Conservation (phyloP, 2,888 invertebrate genomes). For the Oscheius sp. region DNA sequence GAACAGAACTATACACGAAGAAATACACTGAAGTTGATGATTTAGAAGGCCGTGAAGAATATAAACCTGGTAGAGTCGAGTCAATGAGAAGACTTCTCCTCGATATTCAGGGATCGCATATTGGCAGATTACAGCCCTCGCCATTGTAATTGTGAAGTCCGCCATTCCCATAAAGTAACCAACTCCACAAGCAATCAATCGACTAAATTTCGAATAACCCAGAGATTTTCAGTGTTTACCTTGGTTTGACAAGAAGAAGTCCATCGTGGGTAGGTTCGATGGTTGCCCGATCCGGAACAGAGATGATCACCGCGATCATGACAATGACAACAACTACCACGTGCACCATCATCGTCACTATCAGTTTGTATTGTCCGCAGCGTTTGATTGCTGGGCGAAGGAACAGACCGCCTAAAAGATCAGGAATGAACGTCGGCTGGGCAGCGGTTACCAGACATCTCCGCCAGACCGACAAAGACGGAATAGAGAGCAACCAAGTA, state of each 20-base stretch:
- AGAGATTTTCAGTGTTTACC: not conserved
- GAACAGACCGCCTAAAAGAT: slow-evolving; percentile 26
- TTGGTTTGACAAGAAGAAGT: slow-evolving; percentile 5
- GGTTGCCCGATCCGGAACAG: slow-evolving; percentile 48
- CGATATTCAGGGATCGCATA: slow-evolving; percentile 52
- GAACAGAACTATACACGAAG: slow-evolving; percentile 47
- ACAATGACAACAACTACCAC: slow-evolving; percentile 31
- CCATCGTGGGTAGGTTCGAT: slow-evolving; percentile 36
- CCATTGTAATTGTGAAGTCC: slow-evolving; percentile 56
- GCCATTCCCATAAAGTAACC: slow-evolving; percentile 56
- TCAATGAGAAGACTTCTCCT: slow-evolving; percentile 56
- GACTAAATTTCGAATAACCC: slow-evolving; percentile 33
- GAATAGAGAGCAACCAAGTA: slow-evolving; percentile 49
- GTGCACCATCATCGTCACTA: slow-evolving; percentile 46
- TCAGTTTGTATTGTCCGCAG: slow-evolving; percentile 46
- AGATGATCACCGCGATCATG: slow-evolving; percentile 35
- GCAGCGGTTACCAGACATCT: slow-evolving; percentile 35
- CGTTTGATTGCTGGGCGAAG: slow-evolving; percentile 42
- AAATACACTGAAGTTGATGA: slow-evolving; percentile 41
- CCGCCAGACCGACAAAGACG: slow-evolving; percentile 44
- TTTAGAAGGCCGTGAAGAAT: not conserved
- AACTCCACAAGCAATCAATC: slow-evolving; percentile 41
- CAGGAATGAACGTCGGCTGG: slow-evolving; percentile 3
- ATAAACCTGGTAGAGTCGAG: slow-evolving; percentile 55
- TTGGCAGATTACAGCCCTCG: slow-evolving; percentile 56